Percentiles rank a stretch among this genome's conserved stretches.
Evolutionary conservation across 64 coral and sea anemone genomes (phyloP).

Genomic region (Porites lutea): DNA sequence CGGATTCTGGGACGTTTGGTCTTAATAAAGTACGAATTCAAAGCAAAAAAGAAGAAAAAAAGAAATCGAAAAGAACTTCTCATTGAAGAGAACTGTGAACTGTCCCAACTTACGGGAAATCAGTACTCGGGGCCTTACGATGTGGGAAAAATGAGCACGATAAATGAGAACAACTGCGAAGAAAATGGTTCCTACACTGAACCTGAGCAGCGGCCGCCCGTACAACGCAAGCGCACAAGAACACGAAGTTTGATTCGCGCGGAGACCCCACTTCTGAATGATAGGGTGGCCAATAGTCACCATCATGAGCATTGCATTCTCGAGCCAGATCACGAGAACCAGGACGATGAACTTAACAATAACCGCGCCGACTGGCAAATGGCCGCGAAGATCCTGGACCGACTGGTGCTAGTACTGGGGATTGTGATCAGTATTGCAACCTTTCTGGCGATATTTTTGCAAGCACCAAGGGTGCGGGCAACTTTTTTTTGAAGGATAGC

Average conservation of each 20-base stretch:
- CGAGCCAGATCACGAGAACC: not conserved
- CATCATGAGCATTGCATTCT: not conserved
- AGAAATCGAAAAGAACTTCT: slow-evolving; percentile 8
- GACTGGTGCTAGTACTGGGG: slow-evolving; percentile 72
- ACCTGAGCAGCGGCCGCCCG: not conserved
- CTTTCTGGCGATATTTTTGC: slow-evolving; percentile 80
- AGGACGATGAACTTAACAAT: not conserved
- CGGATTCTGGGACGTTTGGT: slow-evolving; percentile 70
- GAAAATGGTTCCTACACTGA: slow-evolving; percentile 33
- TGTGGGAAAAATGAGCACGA: not conserved
- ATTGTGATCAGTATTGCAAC: slow-evolving; percentile 69
- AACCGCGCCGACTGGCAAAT: slow-evolving; percentile 84
- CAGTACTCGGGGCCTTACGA: not conserved
- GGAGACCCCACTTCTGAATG: slow-evolving; percentile 45
- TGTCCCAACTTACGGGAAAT: slow-evolving; percentile 18
- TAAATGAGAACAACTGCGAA: not conserved
- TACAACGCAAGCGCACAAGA: slow-evolving; percentile 20
- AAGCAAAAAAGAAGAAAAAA: not conserved
- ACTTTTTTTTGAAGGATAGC: slow-evolving; percentile 13
- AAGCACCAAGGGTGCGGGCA: slow-evolving; percentile 79
- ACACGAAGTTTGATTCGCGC: slow-evolving; percentile 15
- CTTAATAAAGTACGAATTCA: slow-evolving; percentile 52
- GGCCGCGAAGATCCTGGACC: slow-evolving; percentile 83
- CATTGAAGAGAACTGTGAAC: slow-evolving; percentile 56
- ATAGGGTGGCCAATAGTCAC: not conserved